Conservation (phyloP, 2,113 vertebrate species). For the Hippocampus abdominalis region DNA sequence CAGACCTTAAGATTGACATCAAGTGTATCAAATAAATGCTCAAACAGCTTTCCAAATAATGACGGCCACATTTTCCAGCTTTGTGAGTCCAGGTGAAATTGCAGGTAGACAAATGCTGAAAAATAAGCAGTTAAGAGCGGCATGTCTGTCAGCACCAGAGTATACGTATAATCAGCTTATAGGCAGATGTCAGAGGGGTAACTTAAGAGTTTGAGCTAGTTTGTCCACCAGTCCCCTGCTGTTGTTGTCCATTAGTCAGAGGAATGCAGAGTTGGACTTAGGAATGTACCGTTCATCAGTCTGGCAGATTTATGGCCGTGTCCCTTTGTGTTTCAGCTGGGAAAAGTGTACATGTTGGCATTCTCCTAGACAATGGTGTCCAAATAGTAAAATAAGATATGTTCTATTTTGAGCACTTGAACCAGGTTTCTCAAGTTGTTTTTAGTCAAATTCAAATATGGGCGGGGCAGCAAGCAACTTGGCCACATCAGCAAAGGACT, state of each 20-base stretch:
- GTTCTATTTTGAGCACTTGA: slow-evolving; percentile 10
- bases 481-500: slow-evolving; percentile 28
- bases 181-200: slow-evolving; percentile 35
- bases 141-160: slow-evolving; percentile 9
- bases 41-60: background rate
- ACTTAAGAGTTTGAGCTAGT: slow-evolving; percentile 10
- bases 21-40: background rate
- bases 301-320: slow-evolving; percentile 65
- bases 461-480: slow-evolving; percentile 48
- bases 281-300: slow-evolving; percentile 66
- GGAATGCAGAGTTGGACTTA: slow-evolving; percentile 64
- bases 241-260: slow-evolving; percentile 64
- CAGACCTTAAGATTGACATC: background rate
- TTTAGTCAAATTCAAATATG: slow-evolving; percentile 34
- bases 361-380: slow-evolving; percentile 1
- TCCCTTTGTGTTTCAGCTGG: slow-evolving; percentile 55
- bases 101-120: background rate
- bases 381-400: background rate
- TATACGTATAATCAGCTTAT: slow-evolving; percentile 1
- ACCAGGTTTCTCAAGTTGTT: slow-evolving; percentile 34
- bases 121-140: background rate
- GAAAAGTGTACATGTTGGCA: slow-evolving; percentile 32
- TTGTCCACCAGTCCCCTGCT: slow-evolving; percentile 50
- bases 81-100: background rate
- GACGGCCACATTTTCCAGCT: background rate